These are phyloP conservation scores for Aythya fuligula DNA, from an alignment of 2,797 vertebrate species.

Conservation along the genomic window DNA sequence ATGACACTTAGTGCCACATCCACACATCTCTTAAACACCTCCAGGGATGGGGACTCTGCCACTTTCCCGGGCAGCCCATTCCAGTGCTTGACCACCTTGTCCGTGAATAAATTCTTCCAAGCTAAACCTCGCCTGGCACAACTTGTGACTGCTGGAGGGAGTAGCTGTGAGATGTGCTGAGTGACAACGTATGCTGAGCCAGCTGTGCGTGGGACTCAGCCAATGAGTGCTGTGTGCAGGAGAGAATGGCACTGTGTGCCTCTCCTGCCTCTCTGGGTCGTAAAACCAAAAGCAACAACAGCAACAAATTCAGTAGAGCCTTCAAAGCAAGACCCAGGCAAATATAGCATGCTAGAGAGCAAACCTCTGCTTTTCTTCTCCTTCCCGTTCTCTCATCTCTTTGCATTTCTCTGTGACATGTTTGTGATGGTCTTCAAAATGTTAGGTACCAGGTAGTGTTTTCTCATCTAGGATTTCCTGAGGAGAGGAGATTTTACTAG, in stretches of 20 bases:
- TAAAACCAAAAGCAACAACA: background rate
- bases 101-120: background rate
- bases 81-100: too few relatives aligned
- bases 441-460: background rate
- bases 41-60: too few relatives aligned
- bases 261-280: background rate
- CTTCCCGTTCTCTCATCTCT: background rate
- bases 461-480: background rate
- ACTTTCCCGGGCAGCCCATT: too few relatives aligned
- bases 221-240: background rate
- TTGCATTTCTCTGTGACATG: background rate
- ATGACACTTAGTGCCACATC: background rate
- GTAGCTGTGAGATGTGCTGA: fast-evolving
- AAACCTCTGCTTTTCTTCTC: background rate
- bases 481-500: background rate
- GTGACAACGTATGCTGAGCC: fast-evolving
- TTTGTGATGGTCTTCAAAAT: background rate
- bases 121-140: background rate
- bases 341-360: background rate
- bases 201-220: fast-evolving
- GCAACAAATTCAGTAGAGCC: background rate
- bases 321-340: background rate
- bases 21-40: too few relatives aligned
- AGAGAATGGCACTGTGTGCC: fast-evolving
- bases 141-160: fast-evolving